Evolutionary conservation across 2,888 invertebrate genomes (phyloP), one percentile per base, ranked within the genome.

Genomic region (Drosophila neonasuta): DNA sequence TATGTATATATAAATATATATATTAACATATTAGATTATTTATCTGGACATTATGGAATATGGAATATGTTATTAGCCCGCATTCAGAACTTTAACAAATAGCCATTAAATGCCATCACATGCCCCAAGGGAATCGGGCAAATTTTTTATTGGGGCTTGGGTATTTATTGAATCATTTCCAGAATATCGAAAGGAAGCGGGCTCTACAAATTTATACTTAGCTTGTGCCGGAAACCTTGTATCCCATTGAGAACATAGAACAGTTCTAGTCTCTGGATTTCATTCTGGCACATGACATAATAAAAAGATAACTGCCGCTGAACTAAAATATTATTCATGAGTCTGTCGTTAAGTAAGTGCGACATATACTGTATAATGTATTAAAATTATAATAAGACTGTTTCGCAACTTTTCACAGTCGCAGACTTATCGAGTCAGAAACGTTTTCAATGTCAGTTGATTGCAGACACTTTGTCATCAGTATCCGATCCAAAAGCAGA

Each of bases 361-460:
- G n/a, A n/a, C 13, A 45, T 56, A 13, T 42, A 30, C 44, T 8
- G 15, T 9, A 15, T 29, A 34, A 29, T 5, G 8, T 41, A 20
- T 42, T n/a, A 15, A 2, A 42, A 34, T 46, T 42, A 45, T 36
- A 13, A 24, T 5, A 15, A 51, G 13, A 50, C 30, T 66, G 50
- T 74, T 74, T 74, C 70, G 74, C 70, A 74, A 74, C 51, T 55
- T 63, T 56, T 66, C 52, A 62, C 55, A 66, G 58, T 10, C 10
- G 8, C 10, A 7, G 13, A 62, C 42, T 74, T 74, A 74, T 74
- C 74, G 34, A 13, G 13, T 20, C 8, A 11, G 39, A 61, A 66
- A 46, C 62, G 62, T 66, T 74, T 76, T 77, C 76, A 77, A 77
- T 77, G 76, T 76, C 73, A 77, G 50, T 77, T 70, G 76, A 67